These are phyloP conservation scores for Leptarthrus brevirostris DNA, from an alignment of 2,888 invertebrate genomes.

Conservation along the genomic window DNA sequence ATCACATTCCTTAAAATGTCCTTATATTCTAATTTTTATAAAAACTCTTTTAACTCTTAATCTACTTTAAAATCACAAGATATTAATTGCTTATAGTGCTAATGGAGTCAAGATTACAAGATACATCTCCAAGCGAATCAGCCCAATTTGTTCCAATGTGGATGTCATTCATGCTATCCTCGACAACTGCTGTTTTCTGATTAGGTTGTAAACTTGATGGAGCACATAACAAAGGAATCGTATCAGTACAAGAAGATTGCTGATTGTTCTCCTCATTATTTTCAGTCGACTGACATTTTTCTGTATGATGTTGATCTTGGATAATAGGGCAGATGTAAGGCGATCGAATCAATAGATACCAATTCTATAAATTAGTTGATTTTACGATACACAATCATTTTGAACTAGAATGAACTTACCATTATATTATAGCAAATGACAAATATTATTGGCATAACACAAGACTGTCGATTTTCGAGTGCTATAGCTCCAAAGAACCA, in stretches of 20 bases:
- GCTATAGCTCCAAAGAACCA: conserved; percentile 82
- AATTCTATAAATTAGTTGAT: conserved; percentile 51
- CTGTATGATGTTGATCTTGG: conserved; percentile 53
- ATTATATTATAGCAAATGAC: conserved; percentile 71
- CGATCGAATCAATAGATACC: conserved; percentile 54
- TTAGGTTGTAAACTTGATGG: conserved; percentile 34
- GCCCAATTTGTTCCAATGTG: conserved; percentile 50
- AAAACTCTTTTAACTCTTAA: conserved; percentile 39
- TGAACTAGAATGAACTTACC: conserved; percentile 66
- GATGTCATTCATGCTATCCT: conserved; percentile 52
- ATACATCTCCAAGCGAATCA: conserved; percentile 52
- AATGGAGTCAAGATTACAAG: conserved; percentile 56
- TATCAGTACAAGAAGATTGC: conserved; percentile 54
- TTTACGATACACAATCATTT: neutral
- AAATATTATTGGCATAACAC: conserved; percentile 72
- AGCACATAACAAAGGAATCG: conserved; percentile 55
- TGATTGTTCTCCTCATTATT: conserved; percentile 51
- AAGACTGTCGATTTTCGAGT: conserved; percentile 75
- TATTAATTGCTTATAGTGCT: conserved; percentile 57
- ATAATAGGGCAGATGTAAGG: conserved; percentile 54
- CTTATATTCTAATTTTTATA: conserved; percentile 37
- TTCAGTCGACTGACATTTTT: conserved; percentile 52
- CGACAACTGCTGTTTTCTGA: conserved; percentile 49
- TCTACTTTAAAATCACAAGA: conserved; percentile 37
- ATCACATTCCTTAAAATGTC: conserved; percentile 30